A percentile compares a stretch with the other conserved stretches of the same genome.
These are phyloP conservation scores for Nemotelus nigrinus DNA, from an alignment of 2,888 invertebrate species.

Conservation along the genomic window DNA sequence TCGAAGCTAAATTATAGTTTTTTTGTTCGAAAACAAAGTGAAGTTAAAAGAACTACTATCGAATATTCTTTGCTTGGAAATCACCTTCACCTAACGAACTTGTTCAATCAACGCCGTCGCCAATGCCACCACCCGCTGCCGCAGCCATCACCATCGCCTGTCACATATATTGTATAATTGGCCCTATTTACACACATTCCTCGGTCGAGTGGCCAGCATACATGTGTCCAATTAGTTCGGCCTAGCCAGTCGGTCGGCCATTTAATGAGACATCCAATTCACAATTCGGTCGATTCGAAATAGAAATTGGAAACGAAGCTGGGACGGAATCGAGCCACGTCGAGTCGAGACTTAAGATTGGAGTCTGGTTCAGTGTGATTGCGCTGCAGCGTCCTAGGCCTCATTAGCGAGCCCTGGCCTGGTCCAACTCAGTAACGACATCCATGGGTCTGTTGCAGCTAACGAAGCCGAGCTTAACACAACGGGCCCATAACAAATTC, in stretches of 20 bases:
- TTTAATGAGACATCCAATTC: constrained; percentile 47
- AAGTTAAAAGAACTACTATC: too few relatives aligned
- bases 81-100: constrained; percentile 30
- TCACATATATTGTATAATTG: constrained; percentile 41
- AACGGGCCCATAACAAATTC: constrained; percentile 47
- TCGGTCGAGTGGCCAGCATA: constrained; percentile 36
- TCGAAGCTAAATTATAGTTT: too few relatives aligned
- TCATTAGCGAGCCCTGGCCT: constrained; percentile 14
- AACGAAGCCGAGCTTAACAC: neutral
- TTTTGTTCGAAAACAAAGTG: too few relatives aligned
- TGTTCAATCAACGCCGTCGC: constrained; percentile 24
- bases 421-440: neutral
- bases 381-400: neutral
- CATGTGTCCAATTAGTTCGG: constrained; percentile 50
- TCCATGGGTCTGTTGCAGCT: neutral
- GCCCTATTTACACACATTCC: constrained; percentile 46
- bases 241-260: constrained; percentile 36
- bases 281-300: neutral
- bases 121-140: neutral
- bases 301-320: neutral
- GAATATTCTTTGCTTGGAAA: too few relatives aligned
- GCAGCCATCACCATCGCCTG: constrained; percentile 3
- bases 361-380: neutral
- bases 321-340: neutral
- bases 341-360: neutral